These are phyloP conservation scores for Andrena flavipes DNA, from an alignment of 2,888 invertebrate genomes.

Conservation along the genomic window DNA sequence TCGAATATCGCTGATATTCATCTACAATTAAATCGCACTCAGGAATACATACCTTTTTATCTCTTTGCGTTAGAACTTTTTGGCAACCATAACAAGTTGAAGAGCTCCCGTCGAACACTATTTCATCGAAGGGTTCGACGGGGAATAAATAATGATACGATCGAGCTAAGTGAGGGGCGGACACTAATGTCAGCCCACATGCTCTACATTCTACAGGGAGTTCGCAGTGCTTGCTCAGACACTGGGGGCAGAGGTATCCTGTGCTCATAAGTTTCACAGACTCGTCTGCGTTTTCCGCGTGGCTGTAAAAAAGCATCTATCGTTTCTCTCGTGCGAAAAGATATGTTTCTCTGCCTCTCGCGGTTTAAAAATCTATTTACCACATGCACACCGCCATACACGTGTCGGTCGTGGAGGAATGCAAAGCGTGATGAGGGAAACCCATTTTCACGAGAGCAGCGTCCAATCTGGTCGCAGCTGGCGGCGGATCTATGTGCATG, in stretches of 20 bases:
- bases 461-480: slow-evolving; percentile 90
- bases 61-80: slow-evolving; percentile 88
- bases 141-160: slow-evolving; percentile 99
- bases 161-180: slow-evolving; percentile 98
- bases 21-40: not conserved
- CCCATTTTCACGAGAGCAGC: slow-evolving; percentile 98
- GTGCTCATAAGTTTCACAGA: slow-evolving; percentile 90
- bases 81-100: slow-evolving; percentile 91
- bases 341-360: not conserved
- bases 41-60: slow-evolving; percentile 88
- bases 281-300: slow-evolving; percentile 91
- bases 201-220: slow-evolving; percentile 98
- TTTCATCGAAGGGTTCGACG: slow-evolving; percentile 93
- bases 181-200: slow-evolving; percentile 97
- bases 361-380: slow-evolving; percentile 85
- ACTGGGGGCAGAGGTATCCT: slow-evolving; percentile 97
- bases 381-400: slow-evolving; percentile 97
- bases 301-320: slow-evolving; percentile 86
- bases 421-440: slow-evolving; percentile 93
- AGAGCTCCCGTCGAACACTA: slow-evolving; percentile 87
- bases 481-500: slow-evolving; percentile 89
- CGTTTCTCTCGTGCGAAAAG: not conserved
- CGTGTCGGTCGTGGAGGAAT: slow-evolving; percentile 87
- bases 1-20: not conserved
- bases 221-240: slow-evolving; percentile 98